Evolutionary conservation across 64 coral and sea anemone genomes (phyloP).

Genomic region (Porites australiensis): DNA sequence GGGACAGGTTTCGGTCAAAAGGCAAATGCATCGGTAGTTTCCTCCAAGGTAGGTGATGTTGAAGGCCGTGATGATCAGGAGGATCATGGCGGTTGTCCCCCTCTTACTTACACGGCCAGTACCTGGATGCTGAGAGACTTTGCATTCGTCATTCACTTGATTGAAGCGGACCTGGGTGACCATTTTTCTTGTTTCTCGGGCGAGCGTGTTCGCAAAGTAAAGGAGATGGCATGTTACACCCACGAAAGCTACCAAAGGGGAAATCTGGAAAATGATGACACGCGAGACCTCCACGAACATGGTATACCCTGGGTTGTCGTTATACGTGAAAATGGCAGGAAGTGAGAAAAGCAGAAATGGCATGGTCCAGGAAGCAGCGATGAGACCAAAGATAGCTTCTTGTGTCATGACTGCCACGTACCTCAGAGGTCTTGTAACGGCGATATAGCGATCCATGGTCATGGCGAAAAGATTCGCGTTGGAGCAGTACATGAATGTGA

Average conservation of each 20-base stretch:
- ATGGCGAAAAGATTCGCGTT: constrained; percentile 12
- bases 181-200: not conserved
- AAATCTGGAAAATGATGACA: not conserved
- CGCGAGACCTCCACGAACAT: constrained; percentile 19
- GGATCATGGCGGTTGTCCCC: not conserved
- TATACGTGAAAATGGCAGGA: constrained; percentile 14
- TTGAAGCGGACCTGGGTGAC: not conserved
- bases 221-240: not conserved
- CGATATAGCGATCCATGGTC: constrained; percentile 2
- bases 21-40: constrained; percentile 26
- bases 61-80: not conserved
- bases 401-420: not conserved
- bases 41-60: constrained; percentile 32
- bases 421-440: not conserved
- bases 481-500: not conserved
- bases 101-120: not conserved
- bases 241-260: not conserved
- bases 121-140: not conserved
- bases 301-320: not conserved
- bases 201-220: not conserved
- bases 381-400: not conserved
- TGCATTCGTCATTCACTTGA: not conserved
- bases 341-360: not conserved
- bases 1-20: not conserved
- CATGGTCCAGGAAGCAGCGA: not conserved